Percentiles rank a stretch among this genome's conserved stretches.
Conservation (phyloP, 2,797 vertebrate species). For the Anabacerthia variegaticeps region DNA sequence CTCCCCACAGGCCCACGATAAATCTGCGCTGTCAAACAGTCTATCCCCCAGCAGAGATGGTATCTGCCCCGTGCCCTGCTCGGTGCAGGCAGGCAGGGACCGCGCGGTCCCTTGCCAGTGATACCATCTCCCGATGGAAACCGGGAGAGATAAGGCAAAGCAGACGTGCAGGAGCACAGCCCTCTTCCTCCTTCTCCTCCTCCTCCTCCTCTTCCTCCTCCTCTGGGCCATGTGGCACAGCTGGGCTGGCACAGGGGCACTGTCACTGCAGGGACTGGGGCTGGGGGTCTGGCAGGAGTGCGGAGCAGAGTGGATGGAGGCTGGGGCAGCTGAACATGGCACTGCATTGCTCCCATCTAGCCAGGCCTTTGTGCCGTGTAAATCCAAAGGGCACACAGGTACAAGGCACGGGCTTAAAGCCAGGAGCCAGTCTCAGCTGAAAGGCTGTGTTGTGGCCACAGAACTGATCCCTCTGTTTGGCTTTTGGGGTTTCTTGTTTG, state of each 20-base stretch:
- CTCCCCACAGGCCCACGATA: conserved; percentile 24
- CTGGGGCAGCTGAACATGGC: rapidly evolving
- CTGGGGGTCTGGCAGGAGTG: background rate
- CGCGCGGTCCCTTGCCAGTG: background rate
- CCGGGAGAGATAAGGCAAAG: background rate
- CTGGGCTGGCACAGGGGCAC: rapidly evolving
- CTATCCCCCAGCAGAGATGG: conserved; percentile 34
- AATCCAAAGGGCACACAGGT: rapidly evolving
- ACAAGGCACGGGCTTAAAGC: rapidly evolving
- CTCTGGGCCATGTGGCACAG: rapidly evolving
- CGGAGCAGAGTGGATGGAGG: rapidly evolving
- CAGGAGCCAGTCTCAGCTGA: background rate
- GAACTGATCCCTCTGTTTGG: background rate
- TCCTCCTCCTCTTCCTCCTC: background rate
- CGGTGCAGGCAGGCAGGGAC: background rate
- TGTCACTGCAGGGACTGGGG: rapidly evolving
- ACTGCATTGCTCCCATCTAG: rapidly evolving
- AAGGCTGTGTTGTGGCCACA: rapidly evolving
- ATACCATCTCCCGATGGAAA: conserved; percentile 50
- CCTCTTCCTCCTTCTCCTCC: background rate
- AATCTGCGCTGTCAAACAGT: background rate
- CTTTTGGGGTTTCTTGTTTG: rapidly evolving
- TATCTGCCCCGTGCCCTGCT: conserved; percentile 43
- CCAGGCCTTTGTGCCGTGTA: rapidly evolving
- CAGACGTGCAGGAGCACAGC: rapidly evolving